Base-by-base conservation (phyloP, 1,140 invertebrate genomes). In the Chlorops oryzae region DNA sequence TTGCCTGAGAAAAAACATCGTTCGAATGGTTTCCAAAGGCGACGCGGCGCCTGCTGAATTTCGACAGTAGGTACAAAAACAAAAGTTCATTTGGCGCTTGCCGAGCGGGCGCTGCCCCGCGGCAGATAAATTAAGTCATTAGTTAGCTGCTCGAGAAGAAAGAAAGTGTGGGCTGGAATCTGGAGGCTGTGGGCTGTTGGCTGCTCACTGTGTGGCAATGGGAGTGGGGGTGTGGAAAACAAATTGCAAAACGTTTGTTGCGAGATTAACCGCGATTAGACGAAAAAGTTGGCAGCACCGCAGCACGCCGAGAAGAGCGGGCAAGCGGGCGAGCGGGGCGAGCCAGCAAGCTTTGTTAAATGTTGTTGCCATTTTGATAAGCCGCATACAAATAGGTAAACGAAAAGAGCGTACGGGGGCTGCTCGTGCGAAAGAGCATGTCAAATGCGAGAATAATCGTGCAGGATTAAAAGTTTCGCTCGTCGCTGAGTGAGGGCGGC, bases 111-210 rank as follows among this genome's bases (percentile, higher is more conserved):
- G n/a, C n/a, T 65, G 61, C 65, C 65, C 65, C 62, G 63, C 68
- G 63, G 65, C 65, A 64, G 62, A 68, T 68, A 66, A 66, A 69
- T 69, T 69, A 69, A 69, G 65, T 69, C 65, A 69, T 69, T 68
- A 68, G 65, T 68, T 68, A 60, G 35, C 50, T 50, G 35, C 59
- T n/a, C n/a, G n/a, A n/a, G n/a, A n/a, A n/a, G n/a, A n/a, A n/a
- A 13, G 25, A 17, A 13, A 25, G 49, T 17, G 51, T 40, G 5
- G 35, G 52, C 39, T 6, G 34, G 48, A 21, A 9, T 53, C 2
- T 13, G 37, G 28, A 22, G 22, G n/a, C 50, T 49, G 37, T 46
- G 21, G 34, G 18, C 13, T 39, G 37, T 39, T 39, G 37, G n/a
- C n/a, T n/a, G n/a, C n/a, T n/a, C n/a, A n/a, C n/a, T n/a, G n/a